Percentiles rank a stretch among this genome's conserved stretches.
These are phyloP conservation scores for Taphrorychus bicolor DNA, from an alignment of 2,888 invertebrate genomes.

Conservation along the genomic window DNA sequence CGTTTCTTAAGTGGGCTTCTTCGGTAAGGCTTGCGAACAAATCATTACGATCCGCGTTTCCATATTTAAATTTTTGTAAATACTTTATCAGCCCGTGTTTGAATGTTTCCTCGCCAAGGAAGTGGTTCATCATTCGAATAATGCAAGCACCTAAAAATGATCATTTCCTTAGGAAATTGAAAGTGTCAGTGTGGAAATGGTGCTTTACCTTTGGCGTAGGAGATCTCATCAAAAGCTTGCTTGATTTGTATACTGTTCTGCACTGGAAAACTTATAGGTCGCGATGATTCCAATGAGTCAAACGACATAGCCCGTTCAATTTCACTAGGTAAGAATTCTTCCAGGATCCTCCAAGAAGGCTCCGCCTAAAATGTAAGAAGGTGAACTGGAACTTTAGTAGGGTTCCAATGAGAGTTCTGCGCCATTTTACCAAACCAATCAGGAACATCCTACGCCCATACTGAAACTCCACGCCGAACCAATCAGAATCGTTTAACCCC, in stretches of 20 bases:
- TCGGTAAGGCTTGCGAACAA: conserved; percentile 72
- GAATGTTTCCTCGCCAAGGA: conserved; percentile 70
- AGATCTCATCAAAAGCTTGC: conserved; percentile 74
- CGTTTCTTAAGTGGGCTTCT: conserved; percentile 60
- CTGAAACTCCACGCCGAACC: no score
- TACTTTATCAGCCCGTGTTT: conserved; percentile 63
- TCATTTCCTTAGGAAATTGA: not conserved
- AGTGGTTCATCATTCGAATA: conserved; percentile 75
- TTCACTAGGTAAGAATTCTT: conserved; percentile 65
- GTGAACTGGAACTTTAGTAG: not conserved
- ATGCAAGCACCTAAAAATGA: conserved; percentile 67
- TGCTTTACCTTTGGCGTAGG: conserved; percentile 70
- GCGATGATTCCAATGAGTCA: conserved; percentile 69
- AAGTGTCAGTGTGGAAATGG: no score
- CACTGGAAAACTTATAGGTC: conserved; percentile 71
- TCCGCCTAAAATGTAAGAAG: no score
- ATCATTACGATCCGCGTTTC: conserved; percentile 71
- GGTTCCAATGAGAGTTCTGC: no score
- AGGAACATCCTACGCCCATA: no score
- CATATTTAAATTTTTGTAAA: conserved; percentile 63
- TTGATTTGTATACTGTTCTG: conserved; percentile 67
- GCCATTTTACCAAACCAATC: no score
- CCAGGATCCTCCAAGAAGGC: conserved; percentile 66
- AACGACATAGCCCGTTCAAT: conserved; percentile 64
- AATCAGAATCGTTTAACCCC: no score